Evolutionary conservation across 1,140 invertebrate species (phyloP), one percentile per base, ranked within the genome.

Genomic region (Drosophila nigromelanica): DNA sequence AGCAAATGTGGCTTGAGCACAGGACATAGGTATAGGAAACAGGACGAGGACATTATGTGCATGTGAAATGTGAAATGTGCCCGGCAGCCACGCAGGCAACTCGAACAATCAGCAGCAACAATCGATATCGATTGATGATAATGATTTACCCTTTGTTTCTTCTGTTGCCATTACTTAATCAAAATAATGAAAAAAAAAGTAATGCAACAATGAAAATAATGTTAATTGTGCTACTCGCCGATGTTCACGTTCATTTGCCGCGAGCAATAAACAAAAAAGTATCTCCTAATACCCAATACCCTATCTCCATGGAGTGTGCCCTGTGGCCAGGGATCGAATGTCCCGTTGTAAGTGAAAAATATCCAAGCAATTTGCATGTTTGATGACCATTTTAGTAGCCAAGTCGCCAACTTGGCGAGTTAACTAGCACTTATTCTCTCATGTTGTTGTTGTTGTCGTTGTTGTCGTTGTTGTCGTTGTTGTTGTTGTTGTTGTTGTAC

Each of bases 361-460:
- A 77, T 90, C 64, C 68, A 78, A 66, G 63, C 76, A 80, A 90
- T 90, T 90, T 90, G 71, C 82, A 89, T 89, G 73, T 69, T 68
- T 89, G 66, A 89, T 89, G 85, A 78, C 71, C 70, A 72, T 71
- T 83, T 83, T 62, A 52, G 52, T 70, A 48, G 54, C 30, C 37
- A 48, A 70, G 52, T 61, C 71, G 40, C 45, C 62, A 78, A 70
- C 50, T 82, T 78, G 75, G 58, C 59, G 62, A 63, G 62, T 76
- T 74, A 73, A 76, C 54, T 35, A 73, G 47, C 62, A 75, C 18
- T 67, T 72, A 85, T 69, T 78, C 64, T 5, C 11, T 2, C 12
- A 15, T 50, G n/a, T 50, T 69, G 51, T 47, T 69, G 30, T 11
- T 35, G 39, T 45, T n/a, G n/a, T n/a, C n/a, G n/a, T n/a, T n/a